Evolutionary conservation across 1,140 invertebrate genomes (phyloP).

Genomic region (Plodia interpunctella): DNA sequence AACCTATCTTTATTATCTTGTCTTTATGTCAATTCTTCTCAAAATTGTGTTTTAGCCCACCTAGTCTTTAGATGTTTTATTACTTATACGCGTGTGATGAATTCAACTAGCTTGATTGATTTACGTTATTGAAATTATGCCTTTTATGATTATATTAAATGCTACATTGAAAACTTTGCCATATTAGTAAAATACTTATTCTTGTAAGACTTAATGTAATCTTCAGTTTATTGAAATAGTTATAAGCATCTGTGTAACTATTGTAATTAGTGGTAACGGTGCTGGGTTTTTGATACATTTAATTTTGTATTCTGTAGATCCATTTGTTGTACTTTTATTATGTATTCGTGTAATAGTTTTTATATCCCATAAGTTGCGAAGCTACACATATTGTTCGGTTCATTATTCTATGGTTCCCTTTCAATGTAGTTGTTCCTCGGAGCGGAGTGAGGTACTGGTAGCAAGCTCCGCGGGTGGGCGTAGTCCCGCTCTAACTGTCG

Average conservation of each 20-base stretch:
- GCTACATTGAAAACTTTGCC: constrained; percentile 77
- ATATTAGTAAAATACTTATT: constrained; percentile 75
- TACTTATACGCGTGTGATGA: constrained; percentile 40
- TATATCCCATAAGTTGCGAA: constrained; percentile 48
- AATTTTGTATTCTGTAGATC: constrained; percentile 68
- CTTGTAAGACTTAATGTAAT: constrained; percentile 72
- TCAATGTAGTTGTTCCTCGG: constrained; percentile 22
- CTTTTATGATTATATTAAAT: constrained; percentile 45
- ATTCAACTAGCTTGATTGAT: constrained; percentile 54
- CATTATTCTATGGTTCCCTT: constrained; percentile 55
- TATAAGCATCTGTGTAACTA: constrained; percentile 63
- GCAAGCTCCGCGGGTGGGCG: too few species aligned
- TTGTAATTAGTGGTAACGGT: constrained; percentile 72
- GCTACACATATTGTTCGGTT: constrained; percentile 70
- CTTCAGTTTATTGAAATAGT: constrained; percentile 58
- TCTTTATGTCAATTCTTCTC: constrained; percentile 36
- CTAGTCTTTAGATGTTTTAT: constrained; percentile 68
- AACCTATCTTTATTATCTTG: constrained; percentile 15
- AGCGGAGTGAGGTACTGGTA: constrained; percentile 11
- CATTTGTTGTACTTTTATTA: constrained; percentile 62
- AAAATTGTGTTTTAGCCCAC: constrained; percentile 70
- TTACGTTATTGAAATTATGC: constrained; percentile 59
- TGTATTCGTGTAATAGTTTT: constrained; percentile 62
- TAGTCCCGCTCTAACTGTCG: too few species aligned
- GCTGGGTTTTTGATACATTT: constrained; percentile 72